Conservation (phyloP, 2,797 vertebrate genomes). For the Hybognathus amarus region DNA sequence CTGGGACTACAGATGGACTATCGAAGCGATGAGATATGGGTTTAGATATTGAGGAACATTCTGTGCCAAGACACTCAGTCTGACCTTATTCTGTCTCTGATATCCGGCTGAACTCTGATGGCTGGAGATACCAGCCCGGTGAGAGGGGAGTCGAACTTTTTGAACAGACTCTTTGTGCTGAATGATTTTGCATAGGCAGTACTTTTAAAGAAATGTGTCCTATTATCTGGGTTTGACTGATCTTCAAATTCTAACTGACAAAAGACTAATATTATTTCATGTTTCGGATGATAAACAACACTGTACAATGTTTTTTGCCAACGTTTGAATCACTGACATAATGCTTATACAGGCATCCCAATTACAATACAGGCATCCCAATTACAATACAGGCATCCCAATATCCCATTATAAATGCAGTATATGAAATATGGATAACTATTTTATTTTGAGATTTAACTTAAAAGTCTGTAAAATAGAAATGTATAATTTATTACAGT, state of each 20-base stretch:
- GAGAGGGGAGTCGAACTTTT: background rate
- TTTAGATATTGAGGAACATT: constrained; percentile 28
- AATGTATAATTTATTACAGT: background rate
- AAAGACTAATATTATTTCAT: background rate
- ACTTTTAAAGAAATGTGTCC: background rate
- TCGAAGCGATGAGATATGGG: constrained; percentile 25
- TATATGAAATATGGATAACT: background rate
- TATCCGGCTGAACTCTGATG: constrained; percentile 15
- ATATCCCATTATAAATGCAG: background rate
- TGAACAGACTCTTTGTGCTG: background rate
- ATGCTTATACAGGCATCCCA: too few relatives aligned
- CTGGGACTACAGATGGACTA: background rate
- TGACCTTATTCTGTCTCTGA: constrained; percentile 36
- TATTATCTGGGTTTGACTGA: background rate
- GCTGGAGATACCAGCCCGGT: background rate
- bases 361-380: background rate
- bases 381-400: background rate
- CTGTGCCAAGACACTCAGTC: constrained; percentile 12
- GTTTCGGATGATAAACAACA: background rate
- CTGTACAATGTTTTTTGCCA: background rate
- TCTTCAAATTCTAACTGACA: background rate
- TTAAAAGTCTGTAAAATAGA: background rate
- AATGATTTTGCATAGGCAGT: background rate
- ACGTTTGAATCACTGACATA: background rate
- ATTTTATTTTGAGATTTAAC: background rate